phyloP scores from a whole-genome alignment of 2,888 invertebrate species.

The Eristalinus aeneus region DNA sequence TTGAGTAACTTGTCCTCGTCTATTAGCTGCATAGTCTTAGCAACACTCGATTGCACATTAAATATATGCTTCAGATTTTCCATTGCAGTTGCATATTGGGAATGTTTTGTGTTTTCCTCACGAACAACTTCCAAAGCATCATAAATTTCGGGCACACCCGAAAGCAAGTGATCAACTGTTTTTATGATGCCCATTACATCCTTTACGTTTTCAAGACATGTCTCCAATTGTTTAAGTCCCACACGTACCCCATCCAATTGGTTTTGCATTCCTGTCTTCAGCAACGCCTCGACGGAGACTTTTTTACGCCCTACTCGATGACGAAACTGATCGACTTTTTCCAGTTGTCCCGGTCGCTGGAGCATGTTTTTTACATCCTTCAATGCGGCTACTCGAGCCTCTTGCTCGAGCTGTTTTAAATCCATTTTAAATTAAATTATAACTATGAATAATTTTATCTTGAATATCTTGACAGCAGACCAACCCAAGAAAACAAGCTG shows the following conservation, averaged over 20 bases:
- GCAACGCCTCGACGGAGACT: conserved; percentile 79
- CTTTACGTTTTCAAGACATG: conserved; percentile 91
- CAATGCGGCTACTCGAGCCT: conserved; percentile 88
- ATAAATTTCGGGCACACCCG: conserved; percentile 89
- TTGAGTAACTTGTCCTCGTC: conserved; percentile 96
- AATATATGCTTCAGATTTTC: conserved; percentile 99
- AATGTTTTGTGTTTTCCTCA: conserved; percentile 96
- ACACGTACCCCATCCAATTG: conserved; percentile 98
- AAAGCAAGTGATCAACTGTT: conserved; percentile 88
- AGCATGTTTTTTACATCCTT: conserved; percentile 95
- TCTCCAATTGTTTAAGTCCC: conserved; percentile 93
- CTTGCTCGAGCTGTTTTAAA: conserved; percentile 87
- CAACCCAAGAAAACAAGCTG: neutral
- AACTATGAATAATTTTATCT: neutral
- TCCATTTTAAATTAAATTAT: conserved; percentile 74
- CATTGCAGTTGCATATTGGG: conserved; percentile 98
- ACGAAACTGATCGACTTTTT: conserved; percentile 85
- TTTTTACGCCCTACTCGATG: conserved; percentile 79
- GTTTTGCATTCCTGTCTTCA: conserved; percentile 99
- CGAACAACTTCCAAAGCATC: conserved; percentile 91
- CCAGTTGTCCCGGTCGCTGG: conserved; percentile 96
- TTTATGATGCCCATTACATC: conserved; percentile 87
- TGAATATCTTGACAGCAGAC: neutral
- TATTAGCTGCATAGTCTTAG: conserved; percentile 96
- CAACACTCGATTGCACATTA: conserved; percentile 97